phyloP scores from a whole-genome alignment of 2,888 invertebrate species.

The Ophion ellenae region DNA sequence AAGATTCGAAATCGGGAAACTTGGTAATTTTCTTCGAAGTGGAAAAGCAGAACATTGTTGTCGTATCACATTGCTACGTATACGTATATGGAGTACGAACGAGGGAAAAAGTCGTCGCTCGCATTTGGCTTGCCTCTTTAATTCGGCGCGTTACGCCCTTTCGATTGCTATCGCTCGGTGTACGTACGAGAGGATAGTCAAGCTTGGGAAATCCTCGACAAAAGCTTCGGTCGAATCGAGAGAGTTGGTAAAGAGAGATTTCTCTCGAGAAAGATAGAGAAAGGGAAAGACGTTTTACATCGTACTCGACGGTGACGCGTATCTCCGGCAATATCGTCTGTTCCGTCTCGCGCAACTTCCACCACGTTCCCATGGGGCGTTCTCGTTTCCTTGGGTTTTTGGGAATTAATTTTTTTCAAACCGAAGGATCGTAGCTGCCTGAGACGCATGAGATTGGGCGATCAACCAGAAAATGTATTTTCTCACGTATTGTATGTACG shows the following conservation, averaged over 20 bases:
- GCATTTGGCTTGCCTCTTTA: background rate
- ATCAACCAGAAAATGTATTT: background rate
- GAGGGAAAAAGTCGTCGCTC: conserved; percentile 1
- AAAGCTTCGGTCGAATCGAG: conserved; percentile 34
- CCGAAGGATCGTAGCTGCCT: background rate
- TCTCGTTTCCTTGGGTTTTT: background rate
- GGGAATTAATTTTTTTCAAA: background rate
- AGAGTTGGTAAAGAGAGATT: conserved; percentile 39
- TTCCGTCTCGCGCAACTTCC: conserved; percentile 34
- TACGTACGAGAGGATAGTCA: conserved; percentile 5
- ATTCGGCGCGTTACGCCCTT: conserved; percentile 16
- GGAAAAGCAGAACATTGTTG: conserved; percentile 36
- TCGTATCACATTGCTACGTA: background rate
- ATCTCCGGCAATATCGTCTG: conserved; percentile 38
- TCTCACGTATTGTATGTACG: background rate
- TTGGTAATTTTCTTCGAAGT: conserved; percentile 31
- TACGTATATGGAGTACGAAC: background rate
- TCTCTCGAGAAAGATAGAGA: conserved; percentile 24
- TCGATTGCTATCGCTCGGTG: background rate
- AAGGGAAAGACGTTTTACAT: conserved; percentile 40
- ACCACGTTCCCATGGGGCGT: conserved; percentile 15
- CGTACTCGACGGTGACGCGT: conserved; percentile 40
- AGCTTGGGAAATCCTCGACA: conserved; percentile 24
- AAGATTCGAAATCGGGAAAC: conserved; percentile 35
- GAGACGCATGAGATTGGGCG: background rate